These are phyloP conservation scores for Falco punctatus DNA, from an alignment of 2,113 vertebrate genomes.

Conservation along the genomic window DNA sequence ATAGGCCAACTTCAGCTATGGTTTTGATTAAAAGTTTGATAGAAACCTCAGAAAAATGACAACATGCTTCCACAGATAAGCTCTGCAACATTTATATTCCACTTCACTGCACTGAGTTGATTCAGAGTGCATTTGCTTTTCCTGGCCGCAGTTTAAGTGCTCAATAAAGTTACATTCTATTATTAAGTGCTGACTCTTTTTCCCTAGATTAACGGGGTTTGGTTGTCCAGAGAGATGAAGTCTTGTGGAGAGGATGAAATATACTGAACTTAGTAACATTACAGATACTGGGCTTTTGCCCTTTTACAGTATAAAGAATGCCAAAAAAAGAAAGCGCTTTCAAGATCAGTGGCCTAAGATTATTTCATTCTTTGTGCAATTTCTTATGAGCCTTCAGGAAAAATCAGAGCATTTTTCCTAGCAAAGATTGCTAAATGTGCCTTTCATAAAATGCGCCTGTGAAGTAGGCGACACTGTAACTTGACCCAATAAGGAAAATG, in stretches of 20 bases:
- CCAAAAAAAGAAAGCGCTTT: background rate
- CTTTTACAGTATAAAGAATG: background rate
- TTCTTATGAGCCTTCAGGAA: background rate
- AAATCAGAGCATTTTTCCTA: background rate
- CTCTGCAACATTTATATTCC: conserved; percentile 29
- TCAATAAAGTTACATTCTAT: conserved; percentile 30
- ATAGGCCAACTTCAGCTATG: background rate
- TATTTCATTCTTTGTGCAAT: conserved; percentile 1
- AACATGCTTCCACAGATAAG: conserved; percentile 51
- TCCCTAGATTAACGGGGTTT: conserved; percentile 25
- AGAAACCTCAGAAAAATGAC: conserved; percentile 58
- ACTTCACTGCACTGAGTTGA: background rate
- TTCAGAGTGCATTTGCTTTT: conserved; percentile 53
- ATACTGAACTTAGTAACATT: background rate
- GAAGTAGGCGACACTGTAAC: background rate
- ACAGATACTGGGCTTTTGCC: background rate
- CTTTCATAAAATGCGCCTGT: background rate
- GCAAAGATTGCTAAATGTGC: background rate
- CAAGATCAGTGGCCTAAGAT: background rate
- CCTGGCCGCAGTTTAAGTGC: conserved; percentile 24
- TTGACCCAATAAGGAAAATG: background rate
- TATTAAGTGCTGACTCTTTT: conserved; percentile 51
- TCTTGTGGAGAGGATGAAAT: conserved; percentile 31
- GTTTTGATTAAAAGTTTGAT: conserved; percentile 60
- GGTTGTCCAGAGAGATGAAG: conserved; percentile 8